Percentiles rank a stretch among this genome's conserved stretches.
phyloP scores from a whole-genome alignment of 1,140 invertebrate species.

The Anagrus nilaparvatae region DNA sequence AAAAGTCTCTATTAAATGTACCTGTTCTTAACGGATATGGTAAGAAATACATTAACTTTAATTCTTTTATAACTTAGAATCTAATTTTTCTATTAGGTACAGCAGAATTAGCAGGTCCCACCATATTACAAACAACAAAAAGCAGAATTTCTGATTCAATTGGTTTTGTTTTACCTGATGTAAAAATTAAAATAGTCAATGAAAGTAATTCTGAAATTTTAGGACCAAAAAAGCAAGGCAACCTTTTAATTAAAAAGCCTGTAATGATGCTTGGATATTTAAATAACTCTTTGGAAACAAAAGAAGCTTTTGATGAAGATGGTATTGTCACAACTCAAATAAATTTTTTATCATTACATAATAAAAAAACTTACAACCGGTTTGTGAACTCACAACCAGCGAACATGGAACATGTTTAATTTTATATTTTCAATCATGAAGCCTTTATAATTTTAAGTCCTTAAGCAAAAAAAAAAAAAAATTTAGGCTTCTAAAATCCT shows the following conservation, averaged over 20 bases:
- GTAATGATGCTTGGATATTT: slow-evolving; percentile 36
- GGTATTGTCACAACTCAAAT: no score
- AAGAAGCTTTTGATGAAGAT: slow-evolving; percentile 39
- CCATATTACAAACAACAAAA: neutral
- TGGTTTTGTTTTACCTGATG: slow-evolving; percentile 10
- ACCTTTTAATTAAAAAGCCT: slow-evolving; percentile 29
- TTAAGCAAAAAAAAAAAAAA: no score
- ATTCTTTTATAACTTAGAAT: no score
- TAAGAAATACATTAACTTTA: no score
- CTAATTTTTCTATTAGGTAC: no score
- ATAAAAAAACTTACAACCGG: no score
- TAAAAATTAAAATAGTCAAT: slow-evolving; percentile 18
- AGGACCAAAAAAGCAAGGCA: slow-evolving; percentile 28
- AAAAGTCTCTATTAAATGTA: neutral
- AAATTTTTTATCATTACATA: no score
- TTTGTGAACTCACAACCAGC: no score
- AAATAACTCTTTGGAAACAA: slow-evolving; percentile 42
- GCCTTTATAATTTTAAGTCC: no score
- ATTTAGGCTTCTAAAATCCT: no score
- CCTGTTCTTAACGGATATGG: slow-evolving; percentile 6
- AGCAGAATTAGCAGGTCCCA: slow-evolving; percentile 6
- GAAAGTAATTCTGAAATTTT: slow-evolving; percentile 13
- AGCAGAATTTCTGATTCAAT: slow-evolving; percentile 5
- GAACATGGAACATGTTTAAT: no score
- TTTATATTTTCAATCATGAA: no score